Evolutionary conservation across 2,888 invertebrate genomes (phyloP), one percentile per base, ranked within the genome.

Genomic region (Steinernema carpocapsae): DNA sequence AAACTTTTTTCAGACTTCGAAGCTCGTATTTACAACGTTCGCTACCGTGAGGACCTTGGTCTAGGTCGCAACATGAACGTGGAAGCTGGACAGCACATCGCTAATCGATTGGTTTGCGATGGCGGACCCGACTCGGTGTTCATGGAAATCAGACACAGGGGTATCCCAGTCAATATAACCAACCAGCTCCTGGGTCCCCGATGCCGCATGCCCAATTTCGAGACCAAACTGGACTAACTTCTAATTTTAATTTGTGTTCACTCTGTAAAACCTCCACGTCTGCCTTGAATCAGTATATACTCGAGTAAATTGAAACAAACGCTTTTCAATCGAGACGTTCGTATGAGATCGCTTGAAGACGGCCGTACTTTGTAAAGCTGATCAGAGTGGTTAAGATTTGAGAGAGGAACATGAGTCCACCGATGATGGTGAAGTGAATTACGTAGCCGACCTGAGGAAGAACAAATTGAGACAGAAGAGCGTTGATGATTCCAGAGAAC

Each of bases 1-100:
- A n/a, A n/a, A 37, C 4, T 37, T 3, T 19, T 17, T 22, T 70
- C 48, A 84, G 86, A 84, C 46, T 87, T 82, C 77, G 83, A 84
- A 70, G 86, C 81, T 0, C 78, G 84, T 26, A 75, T 87, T 56
- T 87, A 87, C 77, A 87, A 87, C 76, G 86, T 83, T 17, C 82
- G 83, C 22, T 83, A 80, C 43, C 77, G 83, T 37, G 76, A 80
- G 17, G 84, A 84, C 17, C 78, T 86, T 17, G 82, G 80, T 14
- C 80, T 85, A 24, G 86, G 86, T 46, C 71, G 81, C 43, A 81
- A 81, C 56, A 76, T 81, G 7, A 82, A 87, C 45, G 80, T 29
- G n/a, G 32, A 59, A 6, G 71, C 74, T 29, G 83, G 83, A 22
- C 81, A 83, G 72, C 84, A 82, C 43, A 83, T 84, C 71, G 84